Evolutionary conservation across 1,140 invertebrate species (phyloP).

Genomic region (Drosophila subpulchrella): DNA sequence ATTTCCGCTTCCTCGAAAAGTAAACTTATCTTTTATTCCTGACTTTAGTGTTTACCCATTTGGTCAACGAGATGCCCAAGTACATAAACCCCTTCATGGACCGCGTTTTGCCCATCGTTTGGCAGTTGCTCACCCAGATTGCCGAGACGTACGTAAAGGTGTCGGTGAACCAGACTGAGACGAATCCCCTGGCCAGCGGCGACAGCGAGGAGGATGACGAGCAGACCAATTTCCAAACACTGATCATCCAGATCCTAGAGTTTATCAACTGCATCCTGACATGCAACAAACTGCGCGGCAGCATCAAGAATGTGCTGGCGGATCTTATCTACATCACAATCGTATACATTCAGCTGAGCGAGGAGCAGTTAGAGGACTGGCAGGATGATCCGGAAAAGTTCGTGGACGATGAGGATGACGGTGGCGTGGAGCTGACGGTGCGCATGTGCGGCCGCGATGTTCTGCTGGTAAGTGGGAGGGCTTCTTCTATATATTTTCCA

Average conservation of each 20-base stretch:
- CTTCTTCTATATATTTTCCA: neutral
- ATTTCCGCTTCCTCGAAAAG: conserved; percentile 7
- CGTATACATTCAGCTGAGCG: conserved; percentile 89
- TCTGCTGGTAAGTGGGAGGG: conserved; percentile 83
- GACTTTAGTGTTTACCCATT: conserved; percentile 85
- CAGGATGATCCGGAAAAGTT: conserved; percentile 90
- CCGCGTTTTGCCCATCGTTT: conserved; percentile 89
- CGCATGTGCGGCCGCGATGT: conserved; percentile 91
- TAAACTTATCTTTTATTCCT: neutral
- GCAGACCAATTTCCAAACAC: conserved; percentile 89
- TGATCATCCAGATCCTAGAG: conserved; percentile 92
- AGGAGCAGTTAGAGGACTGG: conserved; percentile 91
- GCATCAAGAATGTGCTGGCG: conserved; percentile 88
- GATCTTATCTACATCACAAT: conserved; percentile 91
- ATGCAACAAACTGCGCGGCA: conserved; percentile 87
- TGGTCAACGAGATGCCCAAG: conserved; percentile 89
- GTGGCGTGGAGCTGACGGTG: conserved; percentile 89
- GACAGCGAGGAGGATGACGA: conserved; percentile 86
- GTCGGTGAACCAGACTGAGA: conserved; percentile 80
- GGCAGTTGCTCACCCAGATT: conserved; percentile 89
- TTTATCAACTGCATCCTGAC: conserved; percentile 89
- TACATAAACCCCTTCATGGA: conserved; percentile 88
- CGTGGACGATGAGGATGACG: conserved; percentile 92
- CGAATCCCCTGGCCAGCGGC: conserved; percentile 61
- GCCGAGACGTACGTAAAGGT: conserved; percentile 86